These are phyloP conservation scores for Dufourea novaeangliae DNA, from an alignment of 1,140 invertebrate species.

Conservation along the genomic window DNA sequence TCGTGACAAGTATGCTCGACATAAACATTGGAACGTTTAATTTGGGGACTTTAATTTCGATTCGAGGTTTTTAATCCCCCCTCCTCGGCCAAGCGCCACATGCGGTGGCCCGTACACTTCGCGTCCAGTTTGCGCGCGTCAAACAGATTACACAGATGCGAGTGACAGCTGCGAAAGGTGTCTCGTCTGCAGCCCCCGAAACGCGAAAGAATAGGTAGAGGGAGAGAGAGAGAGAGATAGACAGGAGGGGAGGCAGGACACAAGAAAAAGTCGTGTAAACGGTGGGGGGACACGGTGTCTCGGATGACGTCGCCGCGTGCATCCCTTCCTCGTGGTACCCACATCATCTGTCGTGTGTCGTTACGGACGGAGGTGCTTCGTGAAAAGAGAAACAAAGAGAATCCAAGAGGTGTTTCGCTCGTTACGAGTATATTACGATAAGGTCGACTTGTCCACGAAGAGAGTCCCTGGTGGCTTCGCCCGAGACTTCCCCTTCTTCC, in stretches of 20 bases:
- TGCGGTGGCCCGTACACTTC: background rate
- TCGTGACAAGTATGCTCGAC: no score
- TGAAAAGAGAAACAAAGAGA: constrained; percentile 7
- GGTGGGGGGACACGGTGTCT: constrained; percentile 8
- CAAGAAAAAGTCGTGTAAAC: constrained; percentile 3
- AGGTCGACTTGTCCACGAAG: no score
- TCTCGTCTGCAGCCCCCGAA: constrained; percentile 28
- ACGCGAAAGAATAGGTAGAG: background rate
- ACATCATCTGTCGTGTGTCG: constrained; percentile 74
- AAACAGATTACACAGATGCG: constrained; percentile 44
- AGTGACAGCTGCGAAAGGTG: constrained; percentile 46
- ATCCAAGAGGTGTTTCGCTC: constrained; percentile 10
- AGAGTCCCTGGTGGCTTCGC: no score
- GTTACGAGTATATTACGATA: no score
- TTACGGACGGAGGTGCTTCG: constrained; percentile 6
- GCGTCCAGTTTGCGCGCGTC: background rate
- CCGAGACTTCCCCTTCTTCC: no score
- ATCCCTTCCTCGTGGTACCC: constrained; percentile 73
- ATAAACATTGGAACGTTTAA: no score
- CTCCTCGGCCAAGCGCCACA: background rate
- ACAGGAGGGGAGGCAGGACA: no score
- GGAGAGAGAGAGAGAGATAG: background rate
- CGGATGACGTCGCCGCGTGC: constrained; percentile 71
- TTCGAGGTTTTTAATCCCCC: background rate
- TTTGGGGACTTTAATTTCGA: background rate